Evolutionary conservation across 2,888 invertebrate genomes (phyloP).

Genomic region (Nymphalis polychloros): DNA sequence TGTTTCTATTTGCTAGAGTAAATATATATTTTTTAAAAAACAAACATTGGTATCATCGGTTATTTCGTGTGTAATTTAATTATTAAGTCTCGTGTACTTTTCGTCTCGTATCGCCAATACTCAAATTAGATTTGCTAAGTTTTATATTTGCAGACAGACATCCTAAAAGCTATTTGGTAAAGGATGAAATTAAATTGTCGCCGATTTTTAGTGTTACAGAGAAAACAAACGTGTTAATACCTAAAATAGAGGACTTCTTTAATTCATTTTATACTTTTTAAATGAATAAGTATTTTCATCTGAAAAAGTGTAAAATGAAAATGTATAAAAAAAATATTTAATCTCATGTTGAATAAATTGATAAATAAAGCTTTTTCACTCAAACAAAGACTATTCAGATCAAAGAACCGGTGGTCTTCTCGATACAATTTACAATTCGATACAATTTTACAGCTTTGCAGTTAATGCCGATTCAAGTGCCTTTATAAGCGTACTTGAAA

Average conservation of each 20-base stretch:
- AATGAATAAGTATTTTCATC: too few relatives aligned
- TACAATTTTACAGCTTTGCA: too few relatives aligned
- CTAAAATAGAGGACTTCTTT: neutral
- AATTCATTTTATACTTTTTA: neutral
- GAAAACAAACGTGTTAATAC: neutral
- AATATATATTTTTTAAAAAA: neutral
- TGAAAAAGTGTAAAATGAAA: too few relatives aligned
- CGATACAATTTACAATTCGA: too few relatives aligned
- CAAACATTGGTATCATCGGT: conserved; percentile 1
- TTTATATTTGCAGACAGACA: conserved; percentile 5
- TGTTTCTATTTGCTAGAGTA: neutral
- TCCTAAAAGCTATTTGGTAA: conserved; percentile 3
- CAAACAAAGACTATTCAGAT: too few relatives aligned
- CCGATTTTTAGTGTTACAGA: neutral
- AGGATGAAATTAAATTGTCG: neutral
- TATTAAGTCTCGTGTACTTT: conserved; percentile 10
- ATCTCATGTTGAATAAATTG: too few relatives aligned
- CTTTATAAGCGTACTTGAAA: too few relatives aligned
- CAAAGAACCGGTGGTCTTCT: too few relatives aligned
- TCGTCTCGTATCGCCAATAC: conserved; percentile 4
- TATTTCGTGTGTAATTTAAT: neutral
- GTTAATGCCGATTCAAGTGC: too few relatives aligned
- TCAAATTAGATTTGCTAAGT: conserved; percentile 10
- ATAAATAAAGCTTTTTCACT: too few relatives aligned
- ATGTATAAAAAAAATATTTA: too few relatives aligned